Evolutionary conservation across 2,113 vertebrate species (phyloP).

Genomic region (Anoplopoma fimbria): DNA sequence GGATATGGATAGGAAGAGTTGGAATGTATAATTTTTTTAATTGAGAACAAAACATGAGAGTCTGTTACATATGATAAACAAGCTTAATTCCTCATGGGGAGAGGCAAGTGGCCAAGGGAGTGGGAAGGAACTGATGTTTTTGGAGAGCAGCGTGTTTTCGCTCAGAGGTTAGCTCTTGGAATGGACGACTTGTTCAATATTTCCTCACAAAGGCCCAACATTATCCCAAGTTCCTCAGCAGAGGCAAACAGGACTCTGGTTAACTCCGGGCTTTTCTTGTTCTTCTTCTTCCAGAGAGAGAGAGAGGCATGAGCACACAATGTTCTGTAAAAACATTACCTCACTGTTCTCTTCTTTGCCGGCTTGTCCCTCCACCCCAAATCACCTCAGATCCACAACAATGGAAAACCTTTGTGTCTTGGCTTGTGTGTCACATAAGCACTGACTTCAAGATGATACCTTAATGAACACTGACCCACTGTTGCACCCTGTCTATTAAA

Average conservation of each 20-base stretch:
- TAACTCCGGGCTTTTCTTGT: constrained; percentile 28
- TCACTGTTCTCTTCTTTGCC: constrained; percentile 54
- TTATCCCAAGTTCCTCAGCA: constrained; percentile 63
- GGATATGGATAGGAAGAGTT: constrained; percentile 6
- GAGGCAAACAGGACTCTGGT: constrained; percentile 63
- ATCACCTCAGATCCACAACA: constrained; percentile 49
- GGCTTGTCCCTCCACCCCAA: constrained; percentile 29
- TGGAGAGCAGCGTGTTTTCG: constrained; percentile 74
- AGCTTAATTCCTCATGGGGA: constrained; percentile 47
- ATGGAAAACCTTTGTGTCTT: constrained; percentile 22
- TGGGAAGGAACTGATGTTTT: constrained; percentile 73
- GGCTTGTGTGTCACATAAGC: background rate
- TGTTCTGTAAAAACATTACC: constrained; percentile 80
- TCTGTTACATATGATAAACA: constrained; percentile 61
- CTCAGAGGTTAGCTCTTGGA: constrained; percentile 68
- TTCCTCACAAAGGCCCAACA: constrained; percentile 71
- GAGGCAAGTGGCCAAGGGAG: constrained; percentile 60
- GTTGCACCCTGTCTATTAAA: background rate
- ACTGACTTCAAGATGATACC: constrained; percentile 19
- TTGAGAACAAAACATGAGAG: constrained; percentile 56
- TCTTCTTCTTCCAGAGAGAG: background rate
- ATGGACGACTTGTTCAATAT: constrained; percentile 71
- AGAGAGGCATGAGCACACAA: constrained; percentile 70
- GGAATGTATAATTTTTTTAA: constrained; percentile 51
- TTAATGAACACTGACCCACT: background rate